Base-by-base conservation (phyloP, 2,113 vertebrate genomes). In the Sisor rabdophorus region DNA sequence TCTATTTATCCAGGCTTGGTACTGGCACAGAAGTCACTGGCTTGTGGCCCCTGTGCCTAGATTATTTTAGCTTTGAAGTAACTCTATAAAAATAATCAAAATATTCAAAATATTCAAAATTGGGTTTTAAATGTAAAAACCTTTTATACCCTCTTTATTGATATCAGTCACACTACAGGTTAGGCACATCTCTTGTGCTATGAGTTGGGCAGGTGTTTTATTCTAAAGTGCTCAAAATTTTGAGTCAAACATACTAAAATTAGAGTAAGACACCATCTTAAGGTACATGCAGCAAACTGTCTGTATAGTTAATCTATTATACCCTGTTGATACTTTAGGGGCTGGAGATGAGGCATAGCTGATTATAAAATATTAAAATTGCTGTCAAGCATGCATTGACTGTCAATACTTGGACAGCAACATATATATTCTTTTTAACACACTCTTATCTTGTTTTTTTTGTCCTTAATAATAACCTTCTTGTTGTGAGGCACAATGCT, bases 321-420 rank as follows among this genome's bases (percentile, higher is more conserved):
- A 32, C 55, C 32, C 26, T 59, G 60, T 73, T 71, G 67, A 12
- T 60, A 36, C 53, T 61, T 28, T 73, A 55, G 65, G 53, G 72
- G 61, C 28, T 68, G 56, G 50, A 72, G 69, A 72, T 52, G 71
- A 75, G 50, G n/a, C 13, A 20, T 40, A 32, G 11, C 28, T 56
- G 71, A 20, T 79, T 63, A 76, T 84, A 58, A 81, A 81, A 80
- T 81, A 84, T 84, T 80, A 71, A 80, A 73, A 75, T 75, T 71
- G 64, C 28, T 77, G 52, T 76, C 80, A 60, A 78, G 22, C 61
- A 30, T 58, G 36, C 52, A 28, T 65, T 55, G 75, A 71, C 71
- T 50, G 63, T 8, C 67, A 44, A 71, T 70, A 73, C 56, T 30
- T 20, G 36, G 68, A 58, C 12, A 58, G 19, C 50, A 47, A 36